Conservation (phyloP, 2,797 vertebrate genomes). For the Acanthurus leucopareius region DNA sequence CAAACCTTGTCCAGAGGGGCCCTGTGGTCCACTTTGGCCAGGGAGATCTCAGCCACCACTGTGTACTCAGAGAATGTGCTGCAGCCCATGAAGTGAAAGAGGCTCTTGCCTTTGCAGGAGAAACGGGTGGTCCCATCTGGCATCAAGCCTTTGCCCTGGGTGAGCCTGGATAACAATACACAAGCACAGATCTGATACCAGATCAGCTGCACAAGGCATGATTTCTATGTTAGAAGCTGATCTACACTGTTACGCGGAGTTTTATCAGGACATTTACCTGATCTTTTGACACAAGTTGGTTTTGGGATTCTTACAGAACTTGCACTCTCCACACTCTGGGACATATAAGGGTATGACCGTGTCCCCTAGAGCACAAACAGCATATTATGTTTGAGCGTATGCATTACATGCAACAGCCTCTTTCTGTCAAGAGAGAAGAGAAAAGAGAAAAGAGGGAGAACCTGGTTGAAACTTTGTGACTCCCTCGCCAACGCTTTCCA, state of each 20-base stretch:
- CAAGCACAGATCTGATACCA: not conserved
- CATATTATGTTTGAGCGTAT: not conserved
- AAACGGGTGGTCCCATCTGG: constrained; percentile 92
- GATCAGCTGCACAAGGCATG: not conserved
- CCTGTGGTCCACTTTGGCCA: constrained; percentile 89
- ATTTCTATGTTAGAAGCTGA: not conserved
- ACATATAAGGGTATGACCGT: constrained; percentile 92
- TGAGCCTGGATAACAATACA: constrained; percentile 82
- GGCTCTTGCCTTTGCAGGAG: constrained; percentile 91
- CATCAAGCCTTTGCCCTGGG: constrained; percentile 93
- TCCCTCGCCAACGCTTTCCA: constrained; percentile 93
- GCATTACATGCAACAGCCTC: not conserved
- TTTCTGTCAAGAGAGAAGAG: no score
- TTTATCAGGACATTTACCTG: constrained; percentile 81
- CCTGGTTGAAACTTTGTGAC: constrained; percentile 91
- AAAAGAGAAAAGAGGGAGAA: constrained; percentile 13
- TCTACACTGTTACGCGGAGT: not conserved
- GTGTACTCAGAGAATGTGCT: constrained; percentile 96
- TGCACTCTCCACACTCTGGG: constrained; percentile 94
- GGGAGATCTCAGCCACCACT: constrained; percentile 92
- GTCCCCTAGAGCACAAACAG: constrained; percentile 83
- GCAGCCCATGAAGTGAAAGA: constrained; percentile 95
- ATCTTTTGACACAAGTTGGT: constrained; percentile 96
- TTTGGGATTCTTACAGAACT: constrained; percentile 93
- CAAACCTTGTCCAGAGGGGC: constrained; percentile 94